Evolutionary conservation across 2,888 invertebrate genomes (phyloP).

Genomic region (Aphodius sticticus): DNA sequence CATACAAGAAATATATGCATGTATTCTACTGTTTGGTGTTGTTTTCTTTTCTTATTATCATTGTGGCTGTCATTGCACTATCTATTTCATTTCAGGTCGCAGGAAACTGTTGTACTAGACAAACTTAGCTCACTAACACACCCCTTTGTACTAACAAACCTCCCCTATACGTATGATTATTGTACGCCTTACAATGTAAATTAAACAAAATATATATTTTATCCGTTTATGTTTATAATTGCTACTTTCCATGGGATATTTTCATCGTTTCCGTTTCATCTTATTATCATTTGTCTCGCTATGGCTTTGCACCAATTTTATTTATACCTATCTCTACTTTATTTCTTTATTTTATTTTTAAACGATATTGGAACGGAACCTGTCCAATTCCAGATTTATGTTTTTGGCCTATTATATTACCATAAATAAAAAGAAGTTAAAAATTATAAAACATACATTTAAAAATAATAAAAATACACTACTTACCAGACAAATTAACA

Average conservation of each 20-base stretch:
- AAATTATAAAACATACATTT: too few relatives aligned
- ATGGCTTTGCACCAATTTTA: slow-evolving; percentile 5
- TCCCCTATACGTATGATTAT: slow-evolving; percentile 20
- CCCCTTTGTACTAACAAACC: slow-evolving; percentile 29
- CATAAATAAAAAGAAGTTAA: too few relatives aligned
- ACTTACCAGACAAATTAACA: too few relatives aligned
- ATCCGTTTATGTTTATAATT: slow-evolving; percentile 6
- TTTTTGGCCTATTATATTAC: too few relatives aligned
- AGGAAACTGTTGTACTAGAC: slow-evolving; percentile 69
- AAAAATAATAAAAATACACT: too few relatives aligned
- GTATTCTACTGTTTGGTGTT: slow-evolving; percentile 42
- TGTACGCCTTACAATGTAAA: slow-evolving; percentile 6
- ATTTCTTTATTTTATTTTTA: neutral
- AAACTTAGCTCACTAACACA: slow-evolving; percentile 28
- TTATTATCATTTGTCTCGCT: neutral
- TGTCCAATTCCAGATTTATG: too few relatives aligned
- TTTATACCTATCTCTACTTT: neutral
- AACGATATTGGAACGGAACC: too few relatives aligned
- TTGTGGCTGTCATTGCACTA: slow-evolving; percentile 51
- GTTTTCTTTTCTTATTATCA: slow-evolving; percentile 49
- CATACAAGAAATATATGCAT: slow-evolving; percentile 46
- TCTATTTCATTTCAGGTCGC: slow-evolving; percentile 69
- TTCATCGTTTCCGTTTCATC: neutral
- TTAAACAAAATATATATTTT: neutral
- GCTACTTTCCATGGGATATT: slow-evolving; percentile 27